Evolutionary conservation across 2,113 vertebrate species (phyloP), one percentile per base, ranked within the genome.

Genomic region (Plotosus lineatus): DNA sequence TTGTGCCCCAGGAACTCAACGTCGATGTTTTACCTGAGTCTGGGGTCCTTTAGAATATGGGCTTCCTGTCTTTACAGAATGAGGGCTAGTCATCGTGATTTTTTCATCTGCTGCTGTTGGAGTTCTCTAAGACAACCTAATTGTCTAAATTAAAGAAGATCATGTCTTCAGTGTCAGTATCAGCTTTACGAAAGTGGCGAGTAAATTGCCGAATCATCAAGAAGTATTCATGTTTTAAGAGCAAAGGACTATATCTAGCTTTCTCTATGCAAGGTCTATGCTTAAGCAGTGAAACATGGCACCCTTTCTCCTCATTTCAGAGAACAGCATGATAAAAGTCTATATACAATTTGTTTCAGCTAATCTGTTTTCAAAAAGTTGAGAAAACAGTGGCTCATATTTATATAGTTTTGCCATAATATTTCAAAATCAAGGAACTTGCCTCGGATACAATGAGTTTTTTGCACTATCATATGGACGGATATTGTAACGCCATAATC

Each of bases 21-120:
- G 53, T 36, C 28, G 63, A 40, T 1, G 33, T 33, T 33, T 63
- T 46, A 51, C 36, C 33, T 28, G 33, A 44, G 50, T 48, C 42
- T 51, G 68, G 78, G 17, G n/a, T 28, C 33, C 38, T 26, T 46
- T 28, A 28, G 14, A 81, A 72, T 77, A 19, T 79, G 80, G 75
- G 46, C 63, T 86, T 84, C 76, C 77, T 55, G 53, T 86, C 72
- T 82, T 83, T 78, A 82, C 61, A 84, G 72, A 87, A 46, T 88
- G 90, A 93, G 92, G 91, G 90, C 90, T 92, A 89, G 81, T 75
- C 82, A 26, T 85, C 78, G 53, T 66, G 36, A 78, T 21, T 50
- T 80, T n/a, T 83, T 83, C 72, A 79, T 63, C 84, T 77, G 75
- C 58, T 79, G 58, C 82, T 75, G 44, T 72, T 79, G 63, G 46